Conservation (phyloP, 2,888 invertebrate species). For the Agrotis clavis region DNA sequence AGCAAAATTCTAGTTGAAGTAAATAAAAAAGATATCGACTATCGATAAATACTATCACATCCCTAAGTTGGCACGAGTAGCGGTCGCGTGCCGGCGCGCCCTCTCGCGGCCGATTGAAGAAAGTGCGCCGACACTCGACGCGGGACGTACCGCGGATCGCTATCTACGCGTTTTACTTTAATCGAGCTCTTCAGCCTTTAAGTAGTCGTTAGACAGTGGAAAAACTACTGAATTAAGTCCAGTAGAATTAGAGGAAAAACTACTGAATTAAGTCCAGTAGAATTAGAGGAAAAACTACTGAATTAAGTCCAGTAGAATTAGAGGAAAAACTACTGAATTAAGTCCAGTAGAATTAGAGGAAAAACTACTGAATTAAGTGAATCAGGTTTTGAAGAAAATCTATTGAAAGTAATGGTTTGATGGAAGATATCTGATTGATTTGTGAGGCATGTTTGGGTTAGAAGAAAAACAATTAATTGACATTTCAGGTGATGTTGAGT, state of each 20-base stretch:
- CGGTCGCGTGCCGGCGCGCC: conserved; percentile 88
- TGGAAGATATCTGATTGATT: conserved; percentile 5
- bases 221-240: conserved; percentile 55
- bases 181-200: conserved; percentile 65
- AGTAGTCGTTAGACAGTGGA: conserved; percentile 56
- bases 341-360: conserved; percentile 37
- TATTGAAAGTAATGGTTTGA: conserved; percentile 22
- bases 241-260: conserved; percentile 45
- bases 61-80: conserved; percentile 79
- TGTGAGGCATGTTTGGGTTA: neutral
- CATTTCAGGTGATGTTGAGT: conserved; percentile 2
- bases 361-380: conserved; percentile 39
- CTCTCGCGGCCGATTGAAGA: conserved; percentile 77
- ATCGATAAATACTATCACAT: conserved; percentile 55
- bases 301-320: conserved; percentile 47
- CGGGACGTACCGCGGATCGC: conserved; percentile 66
- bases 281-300: conserved; percentile 55
- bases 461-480: conserved; percentile 15
- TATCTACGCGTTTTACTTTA: conserved; percentile 74
- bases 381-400: conserved; percentile 28
- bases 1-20: neutral
- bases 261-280: conserved; percentile 24
- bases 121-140: conserved; percentile 74
- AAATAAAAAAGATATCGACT: neutral
- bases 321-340: conserved; percentile 57